A percentile compares a stretch with the other conserved stretches of the same genome.
phyloP scores from a whole-genome alignment of 2,888 invertebrate species.

The Troilus luridus region DNA sequence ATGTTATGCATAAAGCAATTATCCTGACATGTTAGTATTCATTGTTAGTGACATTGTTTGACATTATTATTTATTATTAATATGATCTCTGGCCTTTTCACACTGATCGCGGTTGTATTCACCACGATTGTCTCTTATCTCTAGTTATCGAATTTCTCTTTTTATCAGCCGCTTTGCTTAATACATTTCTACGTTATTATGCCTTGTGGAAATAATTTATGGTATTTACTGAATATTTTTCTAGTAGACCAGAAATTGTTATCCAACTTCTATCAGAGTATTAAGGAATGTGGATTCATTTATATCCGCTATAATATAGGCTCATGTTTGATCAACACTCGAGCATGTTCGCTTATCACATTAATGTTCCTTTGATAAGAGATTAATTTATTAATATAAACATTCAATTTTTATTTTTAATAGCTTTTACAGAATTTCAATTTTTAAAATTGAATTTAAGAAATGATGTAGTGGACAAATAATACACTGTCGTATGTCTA shows the following conservation, averaged over 20 bases:
- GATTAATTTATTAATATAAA: slow-evolving; percentile 27
- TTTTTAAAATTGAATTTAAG: too few relatives aligned
- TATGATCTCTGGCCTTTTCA: background rate
- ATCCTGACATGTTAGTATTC: background rate
- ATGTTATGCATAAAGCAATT: background rate
- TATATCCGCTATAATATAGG: background rate
- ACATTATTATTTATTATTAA: background rate
- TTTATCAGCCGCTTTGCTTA: background rate
- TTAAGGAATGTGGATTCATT: background rate
- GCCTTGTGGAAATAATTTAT: background rate
- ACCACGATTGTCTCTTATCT: background rate
- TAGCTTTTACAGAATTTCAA: background rate
- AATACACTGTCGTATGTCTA: too few relatives aligned
- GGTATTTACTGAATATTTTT: background rate
- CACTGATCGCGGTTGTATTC: background rate
- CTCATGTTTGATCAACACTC: background rate
- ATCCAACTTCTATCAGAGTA: background rate
- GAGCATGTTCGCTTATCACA: background rate
- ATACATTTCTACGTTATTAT: background rate
- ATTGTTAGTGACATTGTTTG: too few relatives aligned
- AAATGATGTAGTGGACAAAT: too few relatives aligned
- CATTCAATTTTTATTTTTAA: background rate
- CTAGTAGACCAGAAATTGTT: background rate
- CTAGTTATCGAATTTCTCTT: background rate
- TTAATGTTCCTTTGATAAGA: slow-evolving; percentile 5